A percentile compares a stretch with the other conserved stretches of the same genome.
These are phyloP conservation scores for Cephus sareptanus DNA, from an alignment of 2,888 invertebrate genomes.

Conservation along the genomic window DNA sequence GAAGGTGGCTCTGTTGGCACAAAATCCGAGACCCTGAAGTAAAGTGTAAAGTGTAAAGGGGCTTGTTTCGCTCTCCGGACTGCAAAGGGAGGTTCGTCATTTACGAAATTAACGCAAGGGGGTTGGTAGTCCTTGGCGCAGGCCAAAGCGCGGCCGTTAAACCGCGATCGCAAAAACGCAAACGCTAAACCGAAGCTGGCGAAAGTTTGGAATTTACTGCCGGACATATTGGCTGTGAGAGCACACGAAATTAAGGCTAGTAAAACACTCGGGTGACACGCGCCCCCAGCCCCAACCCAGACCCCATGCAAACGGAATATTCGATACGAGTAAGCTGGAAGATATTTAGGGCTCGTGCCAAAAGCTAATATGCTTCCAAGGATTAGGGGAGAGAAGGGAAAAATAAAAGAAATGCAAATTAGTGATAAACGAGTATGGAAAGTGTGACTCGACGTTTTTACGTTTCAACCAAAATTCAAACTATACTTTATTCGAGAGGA, in stretches of 20 bases:
- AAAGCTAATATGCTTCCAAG: neutral
- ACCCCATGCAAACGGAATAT: slow-evolving; percentile 1
- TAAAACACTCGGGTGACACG: slow-evolving; percentile 62
- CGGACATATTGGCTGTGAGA: slow-evolving; percentile 63
- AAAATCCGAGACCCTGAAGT: neutral
- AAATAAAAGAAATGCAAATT: neutral
- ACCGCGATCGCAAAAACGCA: slow-evolving; percentile 47
- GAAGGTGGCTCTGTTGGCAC: neutral
- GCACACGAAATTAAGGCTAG: slow-evolving; percentile 64
- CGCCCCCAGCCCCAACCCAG: slow-evolving; percentile 26
- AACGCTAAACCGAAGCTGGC: slow-evolving; percentile 39
- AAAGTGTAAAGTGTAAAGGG: neutral
- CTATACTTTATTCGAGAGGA: neutral
- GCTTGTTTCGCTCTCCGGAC: too few relatives aligned
- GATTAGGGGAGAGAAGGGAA: neutral
- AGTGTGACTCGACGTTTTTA: neutral
- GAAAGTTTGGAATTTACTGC: slow-evolving; percentile 62
- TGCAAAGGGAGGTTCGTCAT: slow-evolving; percentile 33
- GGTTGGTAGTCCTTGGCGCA: slow-evolving; percentile 30
- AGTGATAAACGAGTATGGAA: neutral
- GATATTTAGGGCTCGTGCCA: slow-evolving; percentile 6
- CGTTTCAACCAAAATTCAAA: neutral
- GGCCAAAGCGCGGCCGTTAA: slow-evolving; percentile 36
- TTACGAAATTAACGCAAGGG: slow-evolving; percentile 52
- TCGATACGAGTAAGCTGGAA: neutral